These are phyloP conservation scores for Heliconius nattereri DNA, from an alignment of 1,140 invertebrate species.

Conservation along the genomic window DNA sequence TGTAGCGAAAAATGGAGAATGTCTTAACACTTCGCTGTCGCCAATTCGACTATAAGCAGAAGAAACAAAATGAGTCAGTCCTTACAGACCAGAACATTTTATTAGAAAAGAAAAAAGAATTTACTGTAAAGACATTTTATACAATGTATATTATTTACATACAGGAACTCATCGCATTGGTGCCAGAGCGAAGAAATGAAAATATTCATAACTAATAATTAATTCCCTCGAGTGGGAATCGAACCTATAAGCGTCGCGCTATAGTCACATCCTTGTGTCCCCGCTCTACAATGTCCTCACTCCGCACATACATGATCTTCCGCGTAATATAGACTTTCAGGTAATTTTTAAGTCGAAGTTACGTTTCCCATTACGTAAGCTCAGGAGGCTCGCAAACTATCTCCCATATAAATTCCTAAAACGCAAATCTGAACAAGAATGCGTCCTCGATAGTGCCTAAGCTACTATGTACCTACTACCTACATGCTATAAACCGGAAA, in stretches of 20 bases:
- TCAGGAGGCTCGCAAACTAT: neutral
- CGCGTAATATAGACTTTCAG: too few relatives aligned
- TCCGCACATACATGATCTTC: too few relatives aligned
- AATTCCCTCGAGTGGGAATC: too few relatives aligned
- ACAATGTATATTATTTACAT: too few relatives aligned
- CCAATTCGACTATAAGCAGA: neutral
- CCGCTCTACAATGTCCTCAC: too few relatives aligned
- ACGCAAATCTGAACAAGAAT: neutral
- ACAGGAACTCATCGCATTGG: too few relatives aligned
- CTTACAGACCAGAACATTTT: neutral
- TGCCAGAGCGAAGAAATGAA: too few relatives aligned
- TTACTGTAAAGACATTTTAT: too few relatives aligned
- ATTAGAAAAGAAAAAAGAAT: too few relatives aligned
- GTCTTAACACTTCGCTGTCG: neutral
- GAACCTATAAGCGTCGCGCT: too few relatives aligned
- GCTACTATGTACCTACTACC: neutral
- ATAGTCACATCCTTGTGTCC: too few relatives aligned
- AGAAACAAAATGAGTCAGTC: neutral
- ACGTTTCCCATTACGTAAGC: neutral
- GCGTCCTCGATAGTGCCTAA: neutral
- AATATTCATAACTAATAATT: too few relatives aligned
- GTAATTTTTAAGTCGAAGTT: neutral
- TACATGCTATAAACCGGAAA: neutral
- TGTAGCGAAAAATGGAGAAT: neutral
- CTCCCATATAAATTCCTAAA: conserved; percentile 5